These are phyloP conservation scores for Eunapius fragilis DNA, from an alignment of 37 sponge, comb jelly and placozoan species.

Conservation along the genomic window DNA sequence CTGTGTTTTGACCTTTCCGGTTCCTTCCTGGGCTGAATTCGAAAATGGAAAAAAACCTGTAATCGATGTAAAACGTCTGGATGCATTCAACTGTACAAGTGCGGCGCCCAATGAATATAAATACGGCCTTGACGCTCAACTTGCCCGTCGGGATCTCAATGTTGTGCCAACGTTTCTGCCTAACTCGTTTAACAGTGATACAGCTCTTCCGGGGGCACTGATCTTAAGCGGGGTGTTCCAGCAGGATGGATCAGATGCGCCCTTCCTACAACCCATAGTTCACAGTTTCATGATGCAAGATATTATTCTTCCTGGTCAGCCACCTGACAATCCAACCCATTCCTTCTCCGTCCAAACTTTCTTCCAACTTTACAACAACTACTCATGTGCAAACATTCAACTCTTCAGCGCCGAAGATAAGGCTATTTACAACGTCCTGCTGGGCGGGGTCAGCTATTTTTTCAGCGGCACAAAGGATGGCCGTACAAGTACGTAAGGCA, in stretches of 20 bases:
- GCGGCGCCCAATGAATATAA: not conserved
- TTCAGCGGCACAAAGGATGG: not conserved
- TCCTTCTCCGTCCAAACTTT: not conserved
- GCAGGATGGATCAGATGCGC: slow-evolving; percentile 24
- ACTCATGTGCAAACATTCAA: slow-evolving; percentile 2
- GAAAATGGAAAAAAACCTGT: not conserved
- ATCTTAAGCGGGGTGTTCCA: slow-evolving; percentile 25
- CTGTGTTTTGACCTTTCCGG: not conserved
- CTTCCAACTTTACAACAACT: slow-evolving; percentile 18
- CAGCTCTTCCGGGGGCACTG: slow-evolving; percentile 3
- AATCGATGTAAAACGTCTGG: not conserved
- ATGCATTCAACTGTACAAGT: not conserved
- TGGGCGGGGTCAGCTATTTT: slow-evolving; percentile 25
- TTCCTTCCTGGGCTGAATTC: not conserved
- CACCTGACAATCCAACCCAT: not conserved
- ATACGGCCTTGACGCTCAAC: not conserved
- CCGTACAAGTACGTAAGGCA: not conserved
- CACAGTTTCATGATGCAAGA: not conserved
- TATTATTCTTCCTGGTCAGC: not conserved
- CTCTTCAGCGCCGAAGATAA: slow-evolving; percentile 2
- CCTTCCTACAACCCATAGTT: slow-evolving; percentile 18
- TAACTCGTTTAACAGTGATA: not conserved
- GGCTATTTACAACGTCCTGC: slow-evolving; percentile 1
- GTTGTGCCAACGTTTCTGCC: slow-evolving; percentile 25
- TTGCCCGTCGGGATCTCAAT: slow-evolving; percentile 26